phyloP scores from a whole-genome alignment of 2,113 vertebrate species.

The Atractosteus spatula region DNA sequence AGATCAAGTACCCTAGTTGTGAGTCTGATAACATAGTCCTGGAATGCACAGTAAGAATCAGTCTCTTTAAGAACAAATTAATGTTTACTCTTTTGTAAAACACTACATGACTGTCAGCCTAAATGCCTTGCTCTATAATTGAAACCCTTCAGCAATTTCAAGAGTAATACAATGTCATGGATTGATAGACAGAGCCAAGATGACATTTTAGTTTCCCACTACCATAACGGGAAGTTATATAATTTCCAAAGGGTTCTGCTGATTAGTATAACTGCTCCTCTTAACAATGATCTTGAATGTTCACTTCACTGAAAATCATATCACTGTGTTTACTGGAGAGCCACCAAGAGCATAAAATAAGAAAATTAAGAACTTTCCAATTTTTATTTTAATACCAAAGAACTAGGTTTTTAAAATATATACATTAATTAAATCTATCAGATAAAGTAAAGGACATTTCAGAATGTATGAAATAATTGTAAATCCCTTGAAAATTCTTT shows the following conservation, averaged over 20 bases:
- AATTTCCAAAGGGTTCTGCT: constrained; percentile 22
- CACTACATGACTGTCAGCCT: background rate
- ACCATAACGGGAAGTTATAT: background rate
- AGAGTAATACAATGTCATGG: constrained; percentile 18
- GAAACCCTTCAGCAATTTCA: constrained; percentile 33
- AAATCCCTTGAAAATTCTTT: too few relatives aligned
- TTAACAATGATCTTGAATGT: background rate
- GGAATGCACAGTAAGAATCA: constrained; percentile 25
- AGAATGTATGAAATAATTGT: too few relatives aligned
- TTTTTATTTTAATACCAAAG: too few relatives aligned
- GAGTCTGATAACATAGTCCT: constrained; percentile 17
- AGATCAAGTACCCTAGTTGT: constrained; percentile 30
- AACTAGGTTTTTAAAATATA: too few relatives aligned
- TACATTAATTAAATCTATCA: too few relatives aligned
- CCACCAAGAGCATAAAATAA: background rate
- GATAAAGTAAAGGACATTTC: too few relatives aligned
- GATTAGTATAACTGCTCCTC: constrained; percentile 21
- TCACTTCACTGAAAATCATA: constrained; percentile 5
- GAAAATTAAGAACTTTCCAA: too few relatives aligned
- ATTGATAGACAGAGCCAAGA: constrained; percentile 31
- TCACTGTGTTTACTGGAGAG: background rate
- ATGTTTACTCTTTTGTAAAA: constrained; percentile 15
- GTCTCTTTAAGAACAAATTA: constrained; percentile 34
- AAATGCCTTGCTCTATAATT: constrained; percentile 32
- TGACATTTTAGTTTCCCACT: constrained; percentile 21